Evolutionary conservation across 2,113 vertebrate species (phyloP).

Genomic region (Parus major): DNA sequence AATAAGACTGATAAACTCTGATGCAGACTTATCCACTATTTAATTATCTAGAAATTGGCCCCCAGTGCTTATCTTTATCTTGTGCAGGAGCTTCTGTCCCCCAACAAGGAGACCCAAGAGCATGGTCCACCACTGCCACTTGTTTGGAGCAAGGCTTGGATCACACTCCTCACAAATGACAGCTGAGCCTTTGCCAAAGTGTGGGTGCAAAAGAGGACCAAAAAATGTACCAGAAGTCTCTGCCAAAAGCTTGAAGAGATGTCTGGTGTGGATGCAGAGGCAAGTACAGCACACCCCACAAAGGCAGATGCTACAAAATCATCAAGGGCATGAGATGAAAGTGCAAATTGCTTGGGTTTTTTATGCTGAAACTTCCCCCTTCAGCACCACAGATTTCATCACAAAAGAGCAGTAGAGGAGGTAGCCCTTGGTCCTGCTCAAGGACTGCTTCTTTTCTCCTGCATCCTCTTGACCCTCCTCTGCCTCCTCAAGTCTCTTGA

Average conservation of each 20-base stretch:
- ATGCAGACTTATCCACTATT: not conserved
- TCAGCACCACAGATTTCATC: not conserved
- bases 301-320: not conserved
- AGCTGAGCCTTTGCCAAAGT: not conserved
- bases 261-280: not conserved
- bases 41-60: not conserved
- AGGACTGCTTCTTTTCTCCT: not conserved
- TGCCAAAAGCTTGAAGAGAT: not conserved
- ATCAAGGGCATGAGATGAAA: not conserved
- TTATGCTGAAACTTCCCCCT: not conserved
- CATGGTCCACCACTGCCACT: not conserved
- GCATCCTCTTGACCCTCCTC: not conserved
- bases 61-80: not conserved
- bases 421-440: not conserved
- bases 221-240: not conserved
- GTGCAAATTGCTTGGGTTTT: accelerated
- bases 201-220: not conserved
- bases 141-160: not conserved
- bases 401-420: not conserved
- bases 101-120: not conserved
- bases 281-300: not conserved
- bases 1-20: not conserved
- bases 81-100: not conserved
- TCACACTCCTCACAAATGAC: not conserved
- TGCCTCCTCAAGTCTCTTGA: not conserved